Conservation (phyloP, 2,113 vertebrate species). For the Malurus alboscapulatus region DNA sequence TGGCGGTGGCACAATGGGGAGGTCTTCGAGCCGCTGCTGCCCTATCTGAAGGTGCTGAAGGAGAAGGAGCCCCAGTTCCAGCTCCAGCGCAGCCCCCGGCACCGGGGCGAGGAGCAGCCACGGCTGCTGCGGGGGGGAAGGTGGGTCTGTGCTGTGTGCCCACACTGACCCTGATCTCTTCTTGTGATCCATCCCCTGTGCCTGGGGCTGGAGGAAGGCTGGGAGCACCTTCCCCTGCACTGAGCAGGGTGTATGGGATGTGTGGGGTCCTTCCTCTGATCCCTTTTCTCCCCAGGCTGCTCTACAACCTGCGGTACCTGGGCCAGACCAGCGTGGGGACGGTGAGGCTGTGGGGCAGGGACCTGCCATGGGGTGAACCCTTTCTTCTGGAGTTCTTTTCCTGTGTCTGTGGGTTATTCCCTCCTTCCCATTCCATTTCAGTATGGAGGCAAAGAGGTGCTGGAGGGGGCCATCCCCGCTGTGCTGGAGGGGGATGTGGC, state of each 20-base stretch:
- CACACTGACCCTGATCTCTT: fast-evolving
- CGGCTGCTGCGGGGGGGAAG: constrained; percentile 17
- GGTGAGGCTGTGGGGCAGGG: constrained; percentile 60
- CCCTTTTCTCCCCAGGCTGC: constrained; percentile 66
- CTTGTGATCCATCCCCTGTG: neutral
- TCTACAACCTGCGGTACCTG: constrained; percentile 76
- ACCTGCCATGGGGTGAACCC: fast-evolving
- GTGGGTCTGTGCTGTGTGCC: neutral
- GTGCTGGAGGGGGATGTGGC: constrained; percentile 68
- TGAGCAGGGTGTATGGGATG: neutral
- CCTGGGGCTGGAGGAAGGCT: neutral
- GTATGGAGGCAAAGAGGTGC: constrained; percentile 81
- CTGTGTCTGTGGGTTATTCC: fast-evolving
- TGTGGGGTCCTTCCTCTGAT: neutral
- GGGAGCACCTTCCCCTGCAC: neutral
- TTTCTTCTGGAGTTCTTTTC: neutral
- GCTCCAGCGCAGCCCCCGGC: constrained; percentile 24
- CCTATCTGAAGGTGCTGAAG: constrained; percentile 71
- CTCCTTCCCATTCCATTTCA: neutral
- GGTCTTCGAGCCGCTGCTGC: constrained; percentile 72
- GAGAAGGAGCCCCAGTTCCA: constrained; percentile 74
- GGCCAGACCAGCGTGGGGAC: constrained; percentile 73
- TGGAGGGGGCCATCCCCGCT: constrained; percentile 70
- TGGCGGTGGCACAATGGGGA: constrained; percentile 69
- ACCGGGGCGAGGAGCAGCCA: neutral